phyloP scores from a whole-genome alignment of 2,888 invertebrate species.

The Pachymerium ferrugineum region DNA sequence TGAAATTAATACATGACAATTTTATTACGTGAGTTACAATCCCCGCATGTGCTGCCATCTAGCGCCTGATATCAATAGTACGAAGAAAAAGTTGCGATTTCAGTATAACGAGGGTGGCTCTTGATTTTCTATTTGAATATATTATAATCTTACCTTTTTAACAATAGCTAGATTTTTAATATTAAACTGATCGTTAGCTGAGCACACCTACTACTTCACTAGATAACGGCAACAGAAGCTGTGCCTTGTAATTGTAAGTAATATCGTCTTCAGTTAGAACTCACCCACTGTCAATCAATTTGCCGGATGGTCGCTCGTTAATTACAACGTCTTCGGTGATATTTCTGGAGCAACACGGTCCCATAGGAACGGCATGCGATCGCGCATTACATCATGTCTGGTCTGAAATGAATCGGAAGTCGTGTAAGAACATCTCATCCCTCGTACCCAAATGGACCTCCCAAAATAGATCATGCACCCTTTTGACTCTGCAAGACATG shows the following conservation, averaged over 20 bases:
- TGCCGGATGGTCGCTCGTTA: not conserved
- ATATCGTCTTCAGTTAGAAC: not conserved
- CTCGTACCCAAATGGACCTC: conserved; percentile 9
- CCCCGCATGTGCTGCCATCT: not conserved
- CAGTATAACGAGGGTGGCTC: too few species aligned
- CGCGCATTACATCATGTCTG: not conserved
- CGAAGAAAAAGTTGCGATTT: too few species aligned
- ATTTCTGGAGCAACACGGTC: conserved; percentile 19
- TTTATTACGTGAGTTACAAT: not conserved
- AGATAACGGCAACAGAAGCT: too few species aligned
- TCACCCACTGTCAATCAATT: conserved; percentile 3
- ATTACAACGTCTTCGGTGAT: conserved; percentile 7
- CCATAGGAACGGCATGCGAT: not conserved
- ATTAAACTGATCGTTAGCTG: too few species aligned
- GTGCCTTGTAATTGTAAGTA: too few species aligned
- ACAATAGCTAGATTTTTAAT: too few species aligned
- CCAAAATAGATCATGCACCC: conserved; percentile 1
- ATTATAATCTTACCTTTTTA: too few species aligned
- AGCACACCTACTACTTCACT: too few species aligned
- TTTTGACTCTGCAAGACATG: not conserved
- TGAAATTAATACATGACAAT: conserved; percentile 19
- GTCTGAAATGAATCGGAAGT: conserved; percentile 10
- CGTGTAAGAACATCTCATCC: not conserved
- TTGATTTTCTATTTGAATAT: conserved; percentile 14
- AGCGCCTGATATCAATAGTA: not conserved